phyloP scores from a whole-genome alignment of 2,888 invertebrate genomes.

The Synergus umbraculus region DNA sequence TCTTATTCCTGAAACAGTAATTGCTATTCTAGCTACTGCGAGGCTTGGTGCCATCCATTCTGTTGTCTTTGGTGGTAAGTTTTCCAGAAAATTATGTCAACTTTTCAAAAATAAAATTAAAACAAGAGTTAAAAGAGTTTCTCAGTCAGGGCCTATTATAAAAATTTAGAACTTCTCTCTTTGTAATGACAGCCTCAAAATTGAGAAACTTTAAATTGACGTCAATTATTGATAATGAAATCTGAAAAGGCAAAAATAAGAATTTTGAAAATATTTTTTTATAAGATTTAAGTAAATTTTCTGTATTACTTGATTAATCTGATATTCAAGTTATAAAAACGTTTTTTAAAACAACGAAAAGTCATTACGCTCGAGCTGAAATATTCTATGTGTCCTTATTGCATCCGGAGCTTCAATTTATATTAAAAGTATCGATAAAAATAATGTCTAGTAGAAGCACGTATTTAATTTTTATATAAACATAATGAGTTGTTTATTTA shows the following conservation, averaged over 20 bases:
- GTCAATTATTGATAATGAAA: too few relatives aligned
- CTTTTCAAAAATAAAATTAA: not conserved
- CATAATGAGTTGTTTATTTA: not conserved
- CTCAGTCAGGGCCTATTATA: not conserved
- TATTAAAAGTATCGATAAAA: not conserved
- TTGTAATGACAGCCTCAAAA: not conserved
- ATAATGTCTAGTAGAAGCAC: not conserved
- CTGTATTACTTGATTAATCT: too few relatives aligned
- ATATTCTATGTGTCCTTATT: too few relatives aligned
- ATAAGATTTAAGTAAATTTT: too few relatives aligned
- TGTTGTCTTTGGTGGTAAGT: conserved; percentile 93
- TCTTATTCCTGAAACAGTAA: conserved; percentile 92
- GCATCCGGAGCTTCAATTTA: too few relatives aligned
- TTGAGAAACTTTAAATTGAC: too few relatives aligned
- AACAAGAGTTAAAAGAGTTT: not conserved
- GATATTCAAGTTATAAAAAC: too few relatives aligned
- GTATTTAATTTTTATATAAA: not conserved
- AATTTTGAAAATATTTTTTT: too few relatives aligned
- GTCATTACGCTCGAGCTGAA: too few relatives aligned
- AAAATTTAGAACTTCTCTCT: not conserved
- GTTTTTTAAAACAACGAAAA: too few relatives aligned
- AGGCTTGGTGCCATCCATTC: conserved; percentile 95
- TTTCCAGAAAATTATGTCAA: not conserved
- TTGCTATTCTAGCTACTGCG: conserved; percentile 93
- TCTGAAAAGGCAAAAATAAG: too few relatives aligned